Evolutionary conservation across 2,113 vertebrate genomes (phyloP), one percentile per base, ranked within the genome.

Genomic region (Excalfactoria chinensis): DNA sequence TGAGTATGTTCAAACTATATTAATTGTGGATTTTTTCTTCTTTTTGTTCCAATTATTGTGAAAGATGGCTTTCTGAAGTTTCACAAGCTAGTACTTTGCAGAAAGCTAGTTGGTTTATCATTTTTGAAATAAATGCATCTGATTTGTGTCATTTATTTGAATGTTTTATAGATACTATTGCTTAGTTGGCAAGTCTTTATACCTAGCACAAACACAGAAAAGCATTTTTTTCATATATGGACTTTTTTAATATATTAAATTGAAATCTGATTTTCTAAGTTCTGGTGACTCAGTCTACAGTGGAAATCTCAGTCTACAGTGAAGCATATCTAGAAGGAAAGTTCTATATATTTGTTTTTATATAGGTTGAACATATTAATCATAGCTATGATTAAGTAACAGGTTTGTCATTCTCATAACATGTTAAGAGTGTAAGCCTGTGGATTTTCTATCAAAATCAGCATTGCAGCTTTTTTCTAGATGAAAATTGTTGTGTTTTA

Each of bases 381-480:
- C 70, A 43, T 88, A 88, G 55, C 73, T 94, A 37, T 86, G 66
- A 80, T 81, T 84, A 13, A 71, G 43, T 77, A 86, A 84, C 25
- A 22, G 70, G 25, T 30, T 74, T 77, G 43, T 68, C 73, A 34
- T 86, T 26, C 26, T 71, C 72, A 71, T 77, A 78, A 71, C 26
- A 89, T 88, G 25, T 73, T 89, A 64, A 71, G 37, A 73, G 44
- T 73, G 17, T 34, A 91, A 89, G 16, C 26, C 35, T 48, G 10
- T 63, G 51, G 26, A 40, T 32, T 60, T 40, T 48, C 30, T 40
- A 60, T 86, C 84, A 77, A 84, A 84, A 75, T 81, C 37, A 78
- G 44, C 40, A 53, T 90, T 91, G 48, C 25, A 35, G 44, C 35
- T 86, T 73, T 49, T 49, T 81, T 43, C 20, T 30, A 73, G 69